Conservation (phyloP, 2,888 invertebrate species). For the Erebia ligea region DNA sequence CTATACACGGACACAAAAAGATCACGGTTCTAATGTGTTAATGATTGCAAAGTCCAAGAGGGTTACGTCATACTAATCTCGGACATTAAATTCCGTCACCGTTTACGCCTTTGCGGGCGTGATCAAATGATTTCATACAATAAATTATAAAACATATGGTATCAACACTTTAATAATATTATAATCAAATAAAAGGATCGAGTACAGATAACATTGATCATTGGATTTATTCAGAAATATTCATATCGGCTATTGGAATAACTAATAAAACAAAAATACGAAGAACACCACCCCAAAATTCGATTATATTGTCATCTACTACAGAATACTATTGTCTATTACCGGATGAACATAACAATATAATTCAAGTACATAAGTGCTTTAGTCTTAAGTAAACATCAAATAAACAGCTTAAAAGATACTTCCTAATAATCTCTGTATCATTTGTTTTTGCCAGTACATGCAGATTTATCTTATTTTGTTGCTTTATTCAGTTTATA, state of each 20-base stretch:
- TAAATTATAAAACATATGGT: neutral
- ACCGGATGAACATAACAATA: neutral
- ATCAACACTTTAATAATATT: neutral
- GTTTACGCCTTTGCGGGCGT: slow-evolving; percentile 14
- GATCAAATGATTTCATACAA: neutral
- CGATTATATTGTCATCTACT: neutral
- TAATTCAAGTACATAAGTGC: neutral
- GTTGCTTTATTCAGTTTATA: neutral
- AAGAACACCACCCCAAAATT: too few relatives aligned
- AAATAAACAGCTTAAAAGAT: too few relatives aligned
- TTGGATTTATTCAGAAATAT: neutral
- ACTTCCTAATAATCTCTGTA: too few relatives aligned
- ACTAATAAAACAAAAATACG: too few relatives aligned
- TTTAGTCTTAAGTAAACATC: too few relatives aligned
- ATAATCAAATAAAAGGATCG: neutral
- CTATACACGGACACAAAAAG: slow-evolving; percentile 15
- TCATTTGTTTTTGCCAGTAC: too few relatives aligned
- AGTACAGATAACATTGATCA: neutral
- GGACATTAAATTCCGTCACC: slow-evolving; percentile 19
- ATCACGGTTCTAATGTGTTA: slow-evolving; percentile 6
- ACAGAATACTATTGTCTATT: neutral
- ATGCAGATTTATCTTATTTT: too few relatives aligned
- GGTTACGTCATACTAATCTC: slow-evolving; percentile 27
- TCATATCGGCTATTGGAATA: neutral
- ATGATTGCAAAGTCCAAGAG: slow-evolving; percentile 28